A percentile compares a stretch with the other conserved stretches of the same genome.
phyloP scores from a whole-genome alignment of 2,888 invertebrate genomes.

The Gymnocheta viridis region DNA sequence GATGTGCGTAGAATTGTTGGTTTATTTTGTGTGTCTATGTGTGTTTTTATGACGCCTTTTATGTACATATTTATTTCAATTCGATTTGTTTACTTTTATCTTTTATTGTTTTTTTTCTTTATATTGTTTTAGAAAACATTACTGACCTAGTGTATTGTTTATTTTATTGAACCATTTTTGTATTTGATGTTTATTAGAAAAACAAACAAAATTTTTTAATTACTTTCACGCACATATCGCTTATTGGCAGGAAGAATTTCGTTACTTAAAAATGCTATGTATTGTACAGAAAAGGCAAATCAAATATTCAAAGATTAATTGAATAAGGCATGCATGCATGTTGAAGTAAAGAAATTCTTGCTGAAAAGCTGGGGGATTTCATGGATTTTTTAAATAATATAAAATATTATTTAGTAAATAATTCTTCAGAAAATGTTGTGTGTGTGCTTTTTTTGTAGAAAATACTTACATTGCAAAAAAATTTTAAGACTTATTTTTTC shows the following conservation, averaged over 20 bases:
- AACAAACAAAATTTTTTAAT: not conserved
- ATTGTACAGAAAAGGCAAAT: no score
- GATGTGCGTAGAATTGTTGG: not conserved
- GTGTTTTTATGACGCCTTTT: not conserved
- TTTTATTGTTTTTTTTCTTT: slow-evolving; percentile 5
- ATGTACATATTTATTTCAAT: not conserved
- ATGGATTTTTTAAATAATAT: no score
- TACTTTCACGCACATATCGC: not conserved
- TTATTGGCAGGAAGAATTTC: not conserved
- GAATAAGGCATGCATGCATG: no score
- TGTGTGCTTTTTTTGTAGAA: no score
- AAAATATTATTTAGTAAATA: no score
- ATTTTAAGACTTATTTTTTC: not conserved
- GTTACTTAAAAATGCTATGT: no score
- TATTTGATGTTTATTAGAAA: not conserved
- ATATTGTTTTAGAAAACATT: slow-evolving; percentile 24
- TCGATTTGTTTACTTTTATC: slow-evolving; percentile 29
- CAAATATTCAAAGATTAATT: no score
- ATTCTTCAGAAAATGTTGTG: no score
- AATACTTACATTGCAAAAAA: not conserved
- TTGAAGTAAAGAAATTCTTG: no score
- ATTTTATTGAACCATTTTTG: slow-evolving; percentile 44
- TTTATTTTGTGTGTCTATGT: slow-evolving; percentile 3
- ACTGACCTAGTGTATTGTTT: slow-evolving; percentile 59
- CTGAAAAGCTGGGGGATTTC: no score